phyloP scores from a whole-genome alignment of 2,888 invertebrate genomes.

The Diarsia rubi region DNA sequence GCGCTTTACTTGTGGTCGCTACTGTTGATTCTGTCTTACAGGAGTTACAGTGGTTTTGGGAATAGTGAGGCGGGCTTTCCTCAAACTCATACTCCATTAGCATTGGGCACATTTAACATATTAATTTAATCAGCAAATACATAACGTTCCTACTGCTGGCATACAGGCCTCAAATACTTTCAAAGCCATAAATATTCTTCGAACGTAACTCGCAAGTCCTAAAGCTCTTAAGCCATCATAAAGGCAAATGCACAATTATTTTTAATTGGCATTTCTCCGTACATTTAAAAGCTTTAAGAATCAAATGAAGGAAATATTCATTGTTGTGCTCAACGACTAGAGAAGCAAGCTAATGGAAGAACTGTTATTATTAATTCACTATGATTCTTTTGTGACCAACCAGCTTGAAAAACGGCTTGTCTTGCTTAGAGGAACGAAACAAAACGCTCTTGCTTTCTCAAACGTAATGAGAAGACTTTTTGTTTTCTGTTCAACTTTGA shows the following conservation, averaged over 20 bases:
- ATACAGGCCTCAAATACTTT: background rate
- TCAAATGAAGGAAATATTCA: conserved; percentile 30
- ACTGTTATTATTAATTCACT: conserved; percentile 41
- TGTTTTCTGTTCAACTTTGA: conserved; percentile 8
- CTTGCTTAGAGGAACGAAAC: conserved; percentile 25
- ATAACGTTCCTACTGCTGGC: background rate
- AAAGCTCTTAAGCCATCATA: conserved; percentile 23
- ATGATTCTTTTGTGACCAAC: conserved; percentile 47
- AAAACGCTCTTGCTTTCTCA: conserved; percentile 20
- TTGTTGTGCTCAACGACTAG: conserved; percentile 29
- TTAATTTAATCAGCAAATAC: background rate
- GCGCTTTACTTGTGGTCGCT: too few species aligned
- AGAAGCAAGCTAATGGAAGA: conserved; percentile 36
- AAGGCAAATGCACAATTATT: conserved; percentile 20
- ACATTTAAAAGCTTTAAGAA: conserved; percentile 24
- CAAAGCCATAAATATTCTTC: background rate
- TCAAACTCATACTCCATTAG: background rate
- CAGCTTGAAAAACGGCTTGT: conserved; percentile 31
- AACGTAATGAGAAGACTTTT: conserved; percentile 42
- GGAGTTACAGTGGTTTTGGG: too few species aligned
- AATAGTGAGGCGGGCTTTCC: too few species aligned
- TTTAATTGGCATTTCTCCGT: conserved; percentile 35
- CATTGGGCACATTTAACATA: background rate
- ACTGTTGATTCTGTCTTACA: too few species aligned
- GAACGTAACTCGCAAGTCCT: background rate